A percentile compares a stretch with the other conserved stretches of the same genome.
Evolutionary conservation across 1,140 invertebrate genomes (phyloP).

Genomic region (Macrobrachium nipponense): DNA sequence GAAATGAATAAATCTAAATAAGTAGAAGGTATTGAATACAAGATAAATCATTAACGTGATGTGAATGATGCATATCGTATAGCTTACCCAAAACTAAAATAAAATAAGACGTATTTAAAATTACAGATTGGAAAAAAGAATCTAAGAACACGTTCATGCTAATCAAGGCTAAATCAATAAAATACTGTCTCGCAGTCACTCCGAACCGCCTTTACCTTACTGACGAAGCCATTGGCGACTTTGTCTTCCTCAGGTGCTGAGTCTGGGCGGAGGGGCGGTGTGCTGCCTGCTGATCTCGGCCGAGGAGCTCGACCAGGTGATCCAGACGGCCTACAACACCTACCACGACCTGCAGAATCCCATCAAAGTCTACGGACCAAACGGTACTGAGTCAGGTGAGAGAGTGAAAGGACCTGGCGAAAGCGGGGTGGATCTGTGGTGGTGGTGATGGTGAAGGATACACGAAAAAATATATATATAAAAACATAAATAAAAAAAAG

Average conservation of each 20-base stretch:
- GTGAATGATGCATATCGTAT: no score
- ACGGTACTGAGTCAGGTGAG: slow-evolving; percentile 20
- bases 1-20: no score
- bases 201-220: neutral
- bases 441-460: no score
- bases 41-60: no score
- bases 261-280: slow-evolving; percentile 15
- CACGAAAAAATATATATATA: no score
- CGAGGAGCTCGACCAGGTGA: slow-evolving; percentile 14
- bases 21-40: no score
- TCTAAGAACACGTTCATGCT: no score
- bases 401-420: neutral
- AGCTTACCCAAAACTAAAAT: no score
- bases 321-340: slow-evolving; percentile 47
- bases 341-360: slow-evolving; percentile 49
- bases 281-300: slow-evolving; percentile 34
- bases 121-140: no score
- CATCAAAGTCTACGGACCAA: slow-evolving; percentile 31
- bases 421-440: neutral
- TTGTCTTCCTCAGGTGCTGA: slow-evolving; percentile 20
- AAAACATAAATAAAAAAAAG: no score
- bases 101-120: no score
- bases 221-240: neutral
- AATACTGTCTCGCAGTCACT: neutral
- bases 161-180: no score